Conservation (phyloP, 1,140 invertebrate species). For the Drosophila asahinai region DNA sequence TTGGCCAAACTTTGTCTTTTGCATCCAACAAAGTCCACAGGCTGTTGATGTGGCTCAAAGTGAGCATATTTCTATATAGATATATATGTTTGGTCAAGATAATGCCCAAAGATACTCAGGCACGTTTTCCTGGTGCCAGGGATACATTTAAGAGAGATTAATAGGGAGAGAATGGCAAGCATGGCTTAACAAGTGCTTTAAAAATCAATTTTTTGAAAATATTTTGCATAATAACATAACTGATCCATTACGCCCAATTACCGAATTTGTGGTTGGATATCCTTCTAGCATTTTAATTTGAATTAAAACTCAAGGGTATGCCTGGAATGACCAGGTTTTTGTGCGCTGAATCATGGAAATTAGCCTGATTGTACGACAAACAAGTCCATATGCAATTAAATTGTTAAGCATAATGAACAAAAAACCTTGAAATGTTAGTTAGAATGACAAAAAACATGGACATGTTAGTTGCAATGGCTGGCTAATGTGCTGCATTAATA, state of each 20-base stretch:
- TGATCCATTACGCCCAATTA: too few relatives aligned
- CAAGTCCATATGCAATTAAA: neutral
- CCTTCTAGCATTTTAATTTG: too few relatives aligned
- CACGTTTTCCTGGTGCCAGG: neutral
- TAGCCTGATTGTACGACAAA: neutral
- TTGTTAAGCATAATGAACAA: neutral
- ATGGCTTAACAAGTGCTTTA: too few relatives aligned
- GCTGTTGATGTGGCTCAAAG: conserved; percentile 7
- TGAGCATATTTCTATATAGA: neutral
- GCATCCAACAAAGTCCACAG: conserved; percentile 8
- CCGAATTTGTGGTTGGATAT: too few relatives aligned
- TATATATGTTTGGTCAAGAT: neutral
- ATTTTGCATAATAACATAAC: neutral
- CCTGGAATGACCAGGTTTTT: too few relatives aligned
- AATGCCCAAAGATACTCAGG: neutral
- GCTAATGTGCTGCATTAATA: neutral
- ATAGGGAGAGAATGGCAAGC: neutral
- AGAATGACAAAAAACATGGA: neutral
- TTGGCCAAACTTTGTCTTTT: conserved; percentile 33
- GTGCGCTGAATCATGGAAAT: too few relatives aligned
- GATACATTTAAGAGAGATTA: conserved; percentile 1
- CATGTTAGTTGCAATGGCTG: neutral
- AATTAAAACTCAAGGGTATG: too few relatives aligned
- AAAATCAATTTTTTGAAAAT: too few relatives aligned
- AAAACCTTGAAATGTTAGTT: neutral